Evolutionary conservation across 2,113 vertebrate species (phyloP).

Genomic region (Morphnarchus princeps): DNA sequence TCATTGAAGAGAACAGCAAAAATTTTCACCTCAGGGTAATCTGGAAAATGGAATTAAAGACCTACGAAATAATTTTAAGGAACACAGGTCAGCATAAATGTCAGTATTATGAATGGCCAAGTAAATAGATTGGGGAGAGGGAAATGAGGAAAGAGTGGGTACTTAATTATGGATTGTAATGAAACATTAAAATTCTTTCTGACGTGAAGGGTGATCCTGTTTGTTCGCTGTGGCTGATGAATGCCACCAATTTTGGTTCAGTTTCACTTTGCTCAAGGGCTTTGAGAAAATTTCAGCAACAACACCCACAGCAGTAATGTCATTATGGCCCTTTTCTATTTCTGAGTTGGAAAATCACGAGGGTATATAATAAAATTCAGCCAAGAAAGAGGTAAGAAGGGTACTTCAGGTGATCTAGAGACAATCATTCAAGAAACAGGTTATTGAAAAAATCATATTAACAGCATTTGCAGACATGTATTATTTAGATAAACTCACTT

Average conservation of each 20-base stretch:
- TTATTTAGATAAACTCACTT: not conserved
- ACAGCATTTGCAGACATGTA: not conserved
- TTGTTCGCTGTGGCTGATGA: not conserved
- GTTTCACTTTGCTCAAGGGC: slow-evolving; percentile 21
- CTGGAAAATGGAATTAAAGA: not conserved
- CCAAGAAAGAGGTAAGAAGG: not conserved
- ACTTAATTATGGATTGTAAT: not conserved
- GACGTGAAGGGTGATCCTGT: not conserved
- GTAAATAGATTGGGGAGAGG: not conserved
- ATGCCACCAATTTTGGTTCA: slow-evolving; percentile 8
- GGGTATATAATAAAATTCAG: not conserved
- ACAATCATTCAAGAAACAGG: not conserved
- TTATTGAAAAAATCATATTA: not conserved
- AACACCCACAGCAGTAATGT: not conserved
- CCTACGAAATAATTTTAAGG: not conserved
- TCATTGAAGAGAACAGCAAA: not conserved
- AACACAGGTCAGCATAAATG: not conserved
- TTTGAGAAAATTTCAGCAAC: slow-evolving; percentile 5
- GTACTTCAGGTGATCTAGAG: not conserved
- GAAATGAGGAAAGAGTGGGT: not conserved
- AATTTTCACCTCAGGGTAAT: not conserved
- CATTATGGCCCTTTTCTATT: not conserved
- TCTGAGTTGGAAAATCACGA: not conserved
- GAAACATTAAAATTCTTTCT: not conserved
- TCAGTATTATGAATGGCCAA: not conserved